Conservation (phyloP, 1,140 invertebrate species). For the Leptinotarsa texana region DNA sequence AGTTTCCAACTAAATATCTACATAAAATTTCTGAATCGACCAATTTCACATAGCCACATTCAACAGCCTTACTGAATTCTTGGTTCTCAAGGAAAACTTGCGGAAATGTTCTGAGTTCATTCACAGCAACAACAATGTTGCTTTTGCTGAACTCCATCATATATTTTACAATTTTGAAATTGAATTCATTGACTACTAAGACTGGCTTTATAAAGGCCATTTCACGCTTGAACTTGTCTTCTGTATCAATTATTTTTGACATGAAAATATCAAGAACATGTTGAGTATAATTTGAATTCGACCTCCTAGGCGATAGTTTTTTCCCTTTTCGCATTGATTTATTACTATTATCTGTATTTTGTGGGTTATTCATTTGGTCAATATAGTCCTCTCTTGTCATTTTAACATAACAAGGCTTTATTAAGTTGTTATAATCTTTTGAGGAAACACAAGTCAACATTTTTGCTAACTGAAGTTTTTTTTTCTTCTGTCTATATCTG, state of each 20-base stretch:
- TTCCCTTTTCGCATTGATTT: not conserved
- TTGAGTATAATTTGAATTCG: not conserved
- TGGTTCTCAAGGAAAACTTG: not conserved
- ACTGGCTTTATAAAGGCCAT: constrained; percentile 25
- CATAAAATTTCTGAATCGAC: constrained; percentile 4
- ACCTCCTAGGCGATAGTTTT: not conserved
- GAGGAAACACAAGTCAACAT: not conserved
- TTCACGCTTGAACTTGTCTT: constrained; percentile 22
- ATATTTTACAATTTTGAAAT: constrained; percentile 13
- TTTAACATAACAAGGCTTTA: constrained; percentile 28
- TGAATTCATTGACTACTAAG: constrained; percentile 16
- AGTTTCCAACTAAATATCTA: constrained; percentile 1
- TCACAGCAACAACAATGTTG: constrained; percentile 28
- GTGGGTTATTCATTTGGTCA: not conserved
- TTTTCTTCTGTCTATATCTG: not conserved
- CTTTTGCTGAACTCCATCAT: constrained; percentile 12
- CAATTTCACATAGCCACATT: constrained; percentile 23
- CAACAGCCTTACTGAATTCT: constrained; percentile 10
- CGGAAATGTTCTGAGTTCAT: constrained; percentile 1
- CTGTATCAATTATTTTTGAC: constrained; percentile 8
- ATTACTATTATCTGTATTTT: not conserved
- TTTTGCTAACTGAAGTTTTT: not conserved
- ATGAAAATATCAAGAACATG: not conserved
- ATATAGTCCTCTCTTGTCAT: constrained; percentile 4
- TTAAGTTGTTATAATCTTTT: constrained; percentile 4